Conservation (phyloP, 2,797 vertebrate genomes). For the Gastrophryne carolinensis region DNA sequence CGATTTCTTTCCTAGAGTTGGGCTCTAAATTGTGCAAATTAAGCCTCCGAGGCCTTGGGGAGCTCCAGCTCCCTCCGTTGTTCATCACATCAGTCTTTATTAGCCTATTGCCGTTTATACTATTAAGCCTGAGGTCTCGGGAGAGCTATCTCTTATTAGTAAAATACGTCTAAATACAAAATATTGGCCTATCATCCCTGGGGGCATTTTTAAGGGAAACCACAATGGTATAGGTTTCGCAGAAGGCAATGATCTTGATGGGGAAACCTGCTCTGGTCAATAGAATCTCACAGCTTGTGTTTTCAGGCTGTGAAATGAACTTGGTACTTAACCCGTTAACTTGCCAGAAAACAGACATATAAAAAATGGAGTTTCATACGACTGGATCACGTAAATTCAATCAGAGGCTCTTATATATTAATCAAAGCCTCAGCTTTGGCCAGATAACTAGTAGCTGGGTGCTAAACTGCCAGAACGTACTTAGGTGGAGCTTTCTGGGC, state of each 20-base stretch:
- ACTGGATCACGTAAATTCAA: too few species aligned
- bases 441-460: too few species aligned
- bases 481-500: too few species aligned
- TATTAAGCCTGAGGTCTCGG: constrained; percentile 51
- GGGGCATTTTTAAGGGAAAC: constrained; percentile 36
- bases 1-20: constrained; percentile 50
- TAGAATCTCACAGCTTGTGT: not conserved
- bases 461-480: too few species aligned
- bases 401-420: too few species aligned
- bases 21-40: constrained; percentile 63
- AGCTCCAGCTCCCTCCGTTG: constrained; percentile 53
- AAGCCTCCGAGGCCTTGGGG: constrained; percentile 56
- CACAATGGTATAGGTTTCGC: constrained; percentile 45
- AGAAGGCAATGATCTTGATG: constrained; percentile 22
- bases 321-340: not conserved
- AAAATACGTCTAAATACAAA: constrained; percentile 44
- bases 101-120: constrained; percentile 55
- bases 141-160: constrained; percentile 38
- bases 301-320: not conserved
- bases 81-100: constrained; percentile 61
- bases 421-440: too few species aligned
- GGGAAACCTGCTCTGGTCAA: constrained; percentile 13
- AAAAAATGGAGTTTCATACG: not conserved
- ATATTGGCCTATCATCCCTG: constrained; percentile 41
- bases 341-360: not conserved